Evolutionary conservation across 2,113 vertebrate species (phyloP), one percentile per base, ranked within the genome.

Genomic region (Scytalopus superciliaris): DNA sequence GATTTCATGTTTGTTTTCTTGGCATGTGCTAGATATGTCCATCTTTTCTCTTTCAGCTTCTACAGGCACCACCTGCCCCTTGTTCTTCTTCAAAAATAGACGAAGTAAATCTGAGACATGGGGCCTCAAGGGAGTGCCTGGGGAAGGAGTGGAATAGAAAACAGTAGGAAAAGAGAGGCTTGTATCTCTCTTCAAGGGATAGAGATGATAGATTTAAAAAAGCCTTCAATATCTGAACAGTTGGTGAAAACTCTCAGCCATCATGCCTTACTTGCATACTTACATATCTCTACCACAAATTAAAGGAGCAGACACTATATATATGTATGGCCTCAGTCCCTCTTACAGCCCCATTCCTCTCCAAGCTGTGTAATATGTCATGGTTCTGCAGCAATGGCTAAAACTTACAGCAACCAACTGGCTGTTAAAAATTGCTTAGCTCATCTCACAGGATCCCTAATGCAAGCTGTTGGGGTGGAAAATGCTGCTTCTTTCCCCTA

Each of bases 1-100:
- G 96, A 96, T 66, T 95, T 91, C 81, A 57, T 59, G 86, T 91
- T 95, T 90, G 74, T 96, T 95, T 93, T 96, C 86, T 94, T 97
- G 94, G 31, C 74, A 89, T 92, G 87, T 55, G 59, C 95, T 97
- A 92, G 93, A 96, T 89, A 89, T 57, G 70, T 88, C 92, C 42
- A 56, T 94, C 97, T 97, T 91, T 59, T 93, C 49, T 91, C 84
- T 94, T 94, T 92, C 92, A 97, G 94, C 33, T 78, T 88, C 67
- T 84, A 76, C 63, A 84, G 87, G 89, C 93, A 93, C 93, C 96
- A 75, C 93, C 72, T 95, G 83, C 59, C 70, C 62, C 68, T 85
- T 94, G 88, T 80, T 90, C 88, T 95, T 97, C 73, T 45, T 35
- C 44, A 83, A 92, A 95, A 92, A 87, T 89, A 96, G 93, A 93